Conservation (phyloP, 1,140 invertebrate species). For the Drosophila nannoptera region DNA sequence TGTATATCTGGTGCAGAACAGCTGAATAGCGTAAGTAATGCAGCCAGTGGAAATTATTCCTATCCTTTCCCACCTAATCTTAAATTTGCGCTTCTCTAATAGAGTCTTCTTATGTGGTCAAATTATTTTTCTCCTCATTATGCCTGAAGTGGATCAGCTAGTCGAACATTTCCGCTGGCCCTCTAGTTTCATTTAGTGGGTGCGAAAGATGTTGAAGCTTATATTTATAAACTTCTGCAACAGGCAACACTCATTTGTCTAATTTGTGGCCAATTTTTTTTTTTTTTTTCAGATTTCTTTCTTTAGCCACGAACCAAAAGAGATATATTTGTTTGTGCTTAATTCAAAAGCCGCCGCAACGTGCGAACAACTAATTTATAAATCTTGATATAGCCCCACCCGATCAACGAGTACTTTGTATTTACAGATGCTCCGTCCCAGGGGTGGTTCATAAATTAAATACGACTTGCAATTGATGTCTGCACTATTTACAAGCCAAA, state of each 20-base stretch:
- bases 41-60: too few relatives aligned
- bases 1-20: neutral
- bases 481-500: constrained; percentile 58
- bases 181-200: constrained; percentile 56
- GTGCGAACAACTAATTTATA: constrained; percentile 28
- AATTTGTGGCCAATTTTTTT: constrained; percentile 48
- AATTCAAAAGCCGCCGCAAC: constrained; percentile 14
- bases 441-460: constrained; percentile 50
- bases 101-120: too few relatives aligned
- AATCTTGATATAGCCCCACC: constrained; percentile 2
- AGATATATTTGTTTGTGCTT: constrained; percentile 14
- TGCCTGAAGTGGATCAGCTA: neutral
- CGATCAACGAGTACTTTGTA: constrained; percentile 24
- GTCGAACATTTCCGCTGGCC: neutral
- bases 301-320: neutral
- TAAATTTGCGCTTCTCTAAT: too few relatives aligned
- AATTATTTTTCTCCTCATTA: too few relatives aligned
- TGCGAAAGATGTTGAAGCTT: constrained; percentile 66
- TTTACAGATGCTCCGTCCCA: neutral
- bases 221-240: constrained; percentile 73
- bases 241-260: constrained; percentile 63
- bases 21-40: too few relatives aligned
- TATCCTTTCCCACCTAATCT: too few relatives aligned
- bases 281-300: neutral
- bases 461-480: constrained; percentile 65